These are phyloP conservation scores for Darwinula stevensoni DNA, from an alignment of 2,888 invertebrate species.

Conservation along the genomic window DNA sequence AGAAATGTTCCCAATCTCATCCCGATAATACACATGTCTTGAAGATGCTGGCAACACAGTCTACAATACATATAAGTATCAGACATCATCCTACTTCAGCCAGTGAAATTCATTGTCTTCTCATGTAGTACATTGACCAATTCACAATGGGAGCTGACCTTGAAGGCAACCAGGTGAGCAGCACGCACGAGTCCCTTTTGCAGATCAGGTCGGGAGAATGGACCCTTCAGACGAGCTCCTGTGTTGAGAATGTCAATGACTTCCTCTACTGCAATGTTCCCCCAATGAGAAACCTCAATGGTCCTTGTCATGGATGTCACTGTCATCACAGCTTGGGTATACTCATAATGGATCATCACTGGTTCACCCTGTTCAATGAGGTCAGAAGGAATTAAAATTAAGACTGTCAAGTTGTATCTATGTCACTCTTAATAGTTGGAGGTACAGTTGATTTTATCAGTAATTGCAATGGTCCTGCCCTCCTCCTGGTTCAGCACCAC, in stretches of 20 bases:
- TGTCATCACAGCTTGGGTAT: slow-evolving; percentile 83
- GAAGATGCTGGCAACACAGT: slow-evolving; percentile 46
- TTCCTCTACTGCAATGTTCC: slow-evolving; percentile 91
- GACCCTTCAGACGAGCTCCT: slow-evolving; percentile 59
- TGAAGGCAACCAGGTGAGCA: slow-evolving; percentile 69
- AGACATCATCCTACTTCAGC: too few relatives aligned
- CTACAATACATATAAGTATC: slow-evolving; percentile 13
- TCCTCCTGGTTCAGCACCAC: too few relatives aligned
- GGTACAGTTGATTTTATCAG: too few relatives aligned
- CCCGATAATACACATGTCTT: slow-evolving; percentile 81
- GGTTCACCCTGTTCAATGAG: slow-evolving; percentile 31
- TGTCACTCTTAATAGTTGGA: too few relatives aligned
- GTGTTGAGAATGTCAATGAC: slow-evolving; percentile 66
- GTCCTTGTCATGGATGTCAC: slow-evolving; percentile 53
- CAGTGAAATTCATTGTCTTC: too few relatives aligned
- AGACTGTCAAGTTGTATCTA: too few relatives aligned
- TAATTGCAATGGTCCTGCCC: too few relatives aligned
- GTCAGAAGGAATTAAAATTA: slow-evolving; percentile 21
- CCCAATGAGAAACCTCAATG: slow-evolving; percentile 97
- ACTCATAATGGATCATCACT: slow-evolving; percentile 85
- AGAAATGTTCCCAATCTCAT: slow-evolving; percentile 96
- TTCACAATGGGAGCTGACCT: slow-evolving; percentile 20
- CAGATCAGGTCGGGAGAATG: slow-evolving; percentile 90
- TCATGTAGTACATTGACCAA: too few relatives aligned
- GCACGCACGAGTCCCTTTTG: slow-evolving; percentile 70